A percentile compares a stretch with the other conserved stretches of the same genome.
Conservation (phyloP, 2,113 vertebrate species). For the Tretioscincus oriximinensis region DNA sequence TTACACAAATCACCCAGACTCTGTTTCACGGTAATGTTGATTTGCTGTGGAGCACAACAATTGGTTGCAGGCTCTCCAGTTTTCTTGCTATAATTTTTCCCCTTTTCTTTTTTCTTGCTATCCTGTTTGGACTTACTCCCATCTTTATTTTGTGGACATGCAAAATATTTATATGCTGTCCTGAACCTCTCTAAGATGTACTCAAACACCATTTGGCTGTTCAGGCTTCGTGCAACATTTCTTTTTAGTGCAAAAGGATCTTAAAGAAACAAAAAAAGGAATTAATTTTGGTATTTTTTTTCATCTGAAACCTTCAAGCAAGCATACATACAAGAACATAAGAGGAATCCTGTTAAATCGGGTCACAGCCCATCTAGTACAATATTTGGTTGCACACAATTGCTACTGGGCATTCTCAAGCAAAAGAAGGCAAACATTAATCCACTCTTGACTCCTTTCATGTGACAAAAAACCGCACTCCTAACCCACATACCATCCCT, state of each 20-base stretch:
- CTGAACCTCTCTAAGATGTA: slow-evolving; percentile 97
- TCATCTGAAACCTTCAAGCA: slow-evolving; percentile 18
- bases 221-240: slow-evolving; percentile 95
- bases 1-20: slow-evolving; percentile 38
- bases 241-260: slow-evolving; percentile 97
- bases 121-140: slow-evolving; percentile 72
- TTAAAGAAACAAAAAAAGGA: slow-evolving; percentile 61
- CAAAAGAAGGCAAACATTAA: too few relatives aligned
- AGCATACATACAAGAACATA: not conserved
- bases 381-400: too few relatives aligned
- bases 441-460: too few relatives aligned
- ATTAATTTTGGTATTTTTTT: slow-evolving; percentile 39
- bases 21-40: slow-evolving; percentile 61
- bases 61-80: slow-evolving; percentile 65
- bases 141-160: slow-evolving; percentile 87
- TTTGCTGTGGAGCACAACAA: slow-evolving; percentile 66
- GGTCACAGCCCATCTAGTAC: too few relatives aligned
- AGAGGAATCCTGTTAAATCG: too few relatives aligned
- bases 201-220: slow-evolving; percentile 99
- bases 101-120: slow-evolving; percentile 75
- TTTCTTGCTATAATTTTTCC: slow-evolving; percentile 71
- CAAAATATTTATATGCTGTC: slow-evolving; percentile 94
- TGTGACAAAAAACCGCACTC: too few relatives aligned
- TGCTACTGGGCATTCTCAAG: too few relatives aligned
- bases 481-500: too few relatives aligned